phyloP scores from a whole-genome alignment of 2,888 invertebrate species.

The Drosophila siamana region DNA sequence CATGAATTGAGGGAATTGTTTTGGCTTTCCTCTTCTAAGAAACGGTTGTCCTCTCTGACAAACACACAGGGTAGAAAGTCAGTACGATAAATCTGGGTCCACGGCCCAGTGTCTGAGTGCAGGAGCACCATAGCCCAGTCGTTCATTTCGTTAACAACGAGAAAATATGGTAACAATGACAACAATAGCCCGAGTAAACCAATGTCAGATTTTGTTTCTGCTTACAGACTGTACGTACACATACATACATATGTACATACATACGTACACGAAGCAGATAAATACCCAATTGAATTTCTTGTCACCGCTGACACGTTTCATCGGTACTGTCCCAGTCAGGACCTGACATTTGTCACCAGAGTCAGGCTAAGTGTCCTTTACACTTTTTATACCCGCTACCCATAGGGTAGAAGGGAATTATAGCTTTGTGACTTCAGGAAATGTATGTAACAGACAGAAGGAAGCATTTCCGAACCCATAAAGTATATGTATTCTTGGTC shows the following conservation, averaged over 20 bases:
- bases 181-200: conserved; percentile 58
- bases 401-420: too few species aligned
- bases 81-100: conserved; percentile 34
- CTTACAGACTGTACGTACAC: conserved; percentile 10
- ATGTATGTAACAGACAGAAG: too few species aligned
- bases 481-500: too few species aligned
- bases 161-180: conserved; percentile 65
- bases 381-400: too few species aligned
- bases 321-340: too few species aligned
- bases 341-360: too few species aligned
- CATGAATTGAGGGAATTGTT: conserved; percentile 55
- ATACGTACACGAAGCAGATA: too few species aligned
- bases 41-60: conserved; percentile 38
- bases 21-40: conserved; percentile 60
- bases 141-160: conserved; percentile 32
- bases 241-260: neutral
- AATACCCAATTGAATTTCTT: too few species aligned
- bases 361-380: too few species aligned
- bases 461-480: too few species aligned
- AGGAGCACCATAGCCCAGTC: conserved; percentile 27
- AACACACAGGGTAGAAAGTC: conserved; percentile 19
- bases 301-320: too few species aligned
- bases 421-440: too few species aligned
- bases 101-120: neutral
- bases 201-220: conserved; percentile 31